Percentiles rank a stretch among this genome's conserved stretches.
Evolutionary conservation across 1,140 invertebrate genomes (phyloP).

Genomic region (Dendrolimus punctatus): DNA sequence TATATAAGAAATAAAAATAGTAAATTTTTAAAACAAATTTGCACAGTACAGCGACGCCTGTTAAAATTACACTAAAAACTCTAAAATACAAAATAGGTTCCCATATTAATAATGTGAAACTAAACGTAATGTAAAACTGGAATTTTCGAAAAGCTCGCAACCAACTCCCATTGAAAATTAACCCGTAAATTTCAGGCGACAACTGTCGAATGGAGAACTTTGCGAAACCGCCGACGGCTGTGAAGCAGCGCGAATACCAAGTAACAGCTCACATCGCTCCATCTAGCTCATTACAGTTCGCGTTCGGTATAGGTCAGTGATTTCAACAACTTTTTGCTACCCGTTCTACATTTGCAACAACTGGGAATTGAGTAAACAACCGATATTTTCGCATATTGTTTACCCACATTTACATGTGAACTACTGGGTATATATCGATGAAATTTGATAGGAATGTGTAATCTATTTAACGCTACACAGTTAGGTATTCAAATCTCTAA

Average conservation of each 20-base stretch:
- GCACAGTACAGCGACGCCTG: no score
- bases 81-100: no score
- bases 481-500: no score
- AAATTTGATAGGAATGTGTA: no score
- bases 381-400: neutral
- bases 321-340: neutral
- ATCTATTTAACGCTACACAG: no score
- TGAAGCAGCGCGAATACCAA: conserved; percentile 33
- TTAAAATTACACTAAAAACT: no score
- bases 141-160: conserved; percentile 48
- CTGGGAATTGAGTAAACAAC: no score
- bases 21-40: no score
- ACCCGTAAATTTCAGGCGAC: conserved; percentile 66
- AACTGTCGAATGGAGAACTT: conserved; percentile 63
- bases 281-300: conserved; percentile 42
- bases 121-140: conserved; percentile 34
- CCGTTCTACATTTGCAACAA: no score
- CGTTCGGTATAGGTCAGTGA: conserved; percentile 2
- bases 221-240: conserved; percentile 59
- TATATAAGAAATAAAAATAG: no score
- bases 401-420: neutral
- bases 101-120: neutral
- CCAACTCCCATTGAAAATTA: conserved; percentile 62
- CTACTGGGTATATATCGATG: no score
- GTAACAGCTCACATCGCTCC: conserved; percentile 35